phyloP scores from a whole-genome alignment of 2,888 invertebrate species.

The Drosophila merina region DNA sequence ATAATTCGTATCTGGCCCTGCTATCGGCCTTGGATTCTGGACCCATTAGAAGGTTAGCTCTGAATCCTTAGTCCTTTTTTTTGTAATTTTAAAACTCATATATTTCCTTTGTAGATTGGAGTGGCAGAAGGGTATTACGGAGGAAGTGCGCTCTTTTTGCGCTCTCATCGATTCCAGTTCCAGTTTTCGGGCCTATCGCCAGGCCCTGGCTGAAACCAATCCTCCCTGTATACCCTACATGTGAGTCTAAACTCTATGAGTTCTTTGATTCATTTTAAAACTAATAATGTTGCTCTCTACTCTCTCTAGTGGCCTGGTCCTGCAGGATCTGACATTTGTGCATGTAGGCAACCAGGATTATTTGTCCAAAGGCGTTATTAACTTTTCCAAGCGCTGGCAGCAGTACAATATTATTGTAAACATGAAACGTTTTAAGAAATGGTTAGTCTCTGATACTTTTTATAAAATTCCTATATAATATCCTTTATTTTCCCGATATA shows the following conservation, averaged over 20 bases:
- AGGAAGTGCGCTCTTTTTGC: slow-evolving; percentile 96
- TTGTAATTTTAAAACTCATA: slow-evolving; percentile 53
- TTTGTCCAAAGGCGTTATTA: slow-evolving; percentile 93
- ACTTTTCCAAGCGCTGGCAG: slow-evolving; percentile 99
- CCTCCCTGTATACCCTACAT: slow-evolving; percentile 99
- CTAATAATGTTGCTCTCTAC: neutral
- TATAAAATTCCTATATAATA: neutral
- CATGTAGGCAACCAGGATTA: slow-evolving; percentile 98
- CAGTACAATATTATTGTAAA: slow-evolving; percentile 99
- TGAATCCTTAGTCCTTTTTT: neutral
- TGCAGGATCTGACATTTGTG: slow-evolving; percentile 99
- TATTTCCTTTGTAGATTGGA: slow-evolving; percentile 88
- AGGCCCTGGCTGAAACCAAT: slow-evolving; percentile 96
- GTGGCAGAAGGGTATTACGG: slow-evolving; percentile 95
- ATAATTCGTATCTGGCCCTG: slow-evolving; percentile 98
- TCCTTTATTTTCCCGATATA: slow-evolving; percentile 81
- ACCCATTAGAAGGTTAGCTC: slow-evolving; percentile 87
- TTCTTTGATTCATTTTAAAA: neutral
- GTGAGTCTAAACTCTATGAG: slow-evolving; percentile 86
- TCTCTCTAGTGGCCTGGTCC: slow-evolving; percentile 97
- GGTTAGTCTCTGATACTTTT: slow-evolving; percentile 86
- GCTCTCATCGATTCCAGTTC: slow-evolving; percentile 98
- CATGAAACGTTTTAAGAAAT: slow-evolving; percentile 98
- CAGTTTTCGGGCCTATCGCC: slow-evolving; percentile 98
- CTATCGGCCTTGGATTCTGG: slow-evolving; percentile 98